Conservation (phyloP, 2,797 vertebrate genomes). For the Danio kyathit region DNA sequence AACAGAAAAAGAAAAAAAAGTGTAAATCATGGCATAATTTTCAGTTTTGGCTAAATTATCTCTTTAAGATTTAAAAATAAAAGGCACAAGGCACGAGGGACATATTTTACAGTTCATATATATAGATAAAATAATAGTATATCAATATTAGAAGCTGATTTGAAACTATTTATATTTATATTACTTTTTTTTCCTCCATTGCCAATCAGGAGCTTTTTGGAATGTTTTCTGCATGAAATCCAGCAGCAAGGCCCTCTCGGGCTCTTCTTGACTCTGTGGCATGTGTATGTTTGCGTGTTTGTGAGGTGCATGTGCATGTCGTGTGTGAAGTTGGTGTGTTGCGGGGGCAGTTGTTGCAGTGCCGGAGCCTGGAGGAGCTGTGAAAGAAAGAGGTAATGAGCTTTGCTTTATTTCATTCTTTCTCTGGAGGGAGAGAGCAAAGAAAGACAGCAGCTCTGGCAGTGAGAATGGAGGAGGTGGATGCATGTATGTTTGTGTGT, state of each 20-base stretch:
- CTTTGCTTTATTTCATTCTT: constrained; percentile 63
- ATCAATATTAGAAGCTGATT: neutral
- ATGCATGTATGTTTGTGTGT: neutral
- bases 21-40: too few relatives aligned
- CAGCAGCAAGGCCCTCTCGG: constrained; percentile 27
- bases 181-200: neutral
- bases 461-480: constrained; percentile 46
- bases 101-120: neutral
- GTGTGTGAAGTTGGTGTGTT: constrained; percentile 58
- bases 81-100: neutral
- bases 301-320: constrained; percentile 45
- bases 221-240: neutral
- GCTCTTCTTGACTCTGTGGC: constrained; percentile 35
- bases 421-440: constrained; percentile 54
- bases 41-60: too few relatives aligned
- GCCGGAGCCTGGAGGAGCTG: constrained; percentile 62
- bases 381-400: constrained; percentile 66
- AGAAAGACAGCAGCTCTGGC: constrained; percentile 54
- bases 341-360: constrained; percentile 62
- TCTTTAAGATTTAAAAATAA: neutral
- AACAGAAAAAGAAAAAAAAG: too few relatives aligned
- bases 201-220: neutral
- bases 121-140: neutral
- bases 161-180: neutral
- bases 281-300: constrained; percentile 38